Percentiles rank a stretch among this genome's conserved stretches.
Evolutionary conservation across 2,113 vertebrate genomes (phyloP).

Genomic region (Bambusicola thoracicus): DNA sequence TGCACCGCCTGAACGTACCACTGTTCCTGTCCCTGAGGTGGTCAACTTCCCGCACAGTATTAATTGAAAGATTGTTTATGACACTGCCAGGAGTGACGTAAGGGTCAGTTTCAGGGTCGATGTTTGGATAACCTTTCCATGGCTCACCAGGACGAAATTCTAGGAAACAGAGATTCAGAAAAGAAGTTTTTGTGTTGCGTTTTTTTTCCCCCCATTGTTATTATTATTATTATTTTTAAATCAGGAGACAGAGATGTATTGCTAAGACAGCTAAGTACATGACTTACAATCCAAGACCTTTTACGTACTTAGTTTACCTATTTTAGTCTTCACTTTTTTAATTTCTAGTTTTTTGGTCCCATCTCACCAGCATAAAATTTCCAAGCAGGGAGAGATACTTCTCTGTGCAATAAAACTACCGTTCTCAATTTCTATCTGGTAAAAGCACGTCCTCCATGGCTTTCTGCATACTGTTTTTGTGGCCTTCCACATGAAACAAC

Average conservation of each 20-base stretch:
- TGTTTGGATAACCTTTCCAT: conserved; percentile 99
- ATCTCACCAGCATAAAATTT: not conserved
- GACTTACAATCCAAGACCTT: not conserved
- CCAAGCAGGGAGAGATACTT: not conserved
- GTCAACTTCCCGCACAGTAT: conserved; percentile 99
- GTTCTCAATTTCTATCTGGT: not conserved
- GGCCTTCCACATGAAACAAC: accelerated
- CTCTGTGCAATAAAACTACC: accelerated
- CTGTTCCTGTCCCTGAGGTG: conserved; percentile 99
- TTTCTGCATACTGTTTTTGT: accelerated
- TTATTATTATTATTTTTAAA: not conserved
- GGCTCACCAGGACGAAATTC: conserved; percentile 99
- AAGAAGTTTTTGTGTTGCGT: not conserved
- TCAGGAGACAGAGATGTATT: not conserved
- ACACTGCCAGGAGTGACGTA: conserved; percentile 99
- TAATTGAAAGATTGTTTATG: conserved; percentile 98
- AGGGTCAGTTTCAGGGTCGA: conserved; percentile 99
- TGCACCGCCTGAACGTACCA: conserved; percentile 75
- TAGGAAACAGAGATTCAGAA: conserved; percentile 61
- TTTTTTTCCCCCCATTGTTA: accelerated
- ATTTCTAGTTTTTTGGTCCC: not conserved
- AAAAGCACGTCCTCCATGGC: no score
- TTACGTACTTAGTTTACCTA: not conserved
- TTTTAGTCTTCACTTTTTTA: not conserved
- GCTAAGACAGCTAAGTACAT: no score